phyloP scores from a whole-genome alignment of 2,888 invertebrate species.

The Eupithecia dodoneata region DNA sequence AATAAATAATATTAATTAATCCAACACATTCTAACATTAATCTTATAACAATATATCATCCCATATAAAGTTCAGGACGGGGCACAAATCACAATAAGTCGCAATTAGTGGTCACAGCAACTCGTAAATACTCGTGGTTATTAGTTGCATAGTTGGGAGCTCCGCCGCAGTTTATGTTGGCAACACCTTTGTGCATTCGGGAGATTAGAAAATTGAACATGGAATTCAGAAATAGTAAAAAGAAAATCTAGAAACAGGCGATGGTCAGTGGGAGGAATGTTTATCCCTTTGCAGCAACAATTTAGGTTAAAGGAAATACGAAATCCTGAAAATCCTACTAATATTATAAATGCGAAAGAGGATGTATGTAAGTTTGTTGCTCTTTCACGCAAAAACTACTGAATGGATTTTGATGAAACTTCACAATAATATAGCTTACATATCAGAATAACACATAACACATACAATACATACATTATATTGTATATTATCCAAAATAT shows the following conservation, averaged over 20 bases:
- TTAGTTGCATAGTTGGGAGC: conserved; percentile 77
- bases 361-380: too few relatives aligned
- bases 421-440: too few relatives aligned
- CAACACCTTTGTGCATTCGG: conserved; percentile 29
- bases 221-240: neutral
- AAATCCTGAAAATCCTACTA: neutral
- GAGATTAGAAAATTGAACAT: conserved; percentile 12
- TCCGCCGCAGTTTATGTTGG: conserved; percentile 47
- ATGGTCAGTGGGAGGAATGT: neutral
- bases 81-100: conserved; percentile 77
- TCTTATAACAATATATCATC: conserved; percentile 31
- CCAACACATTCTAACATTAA: conserved; percentile 21
- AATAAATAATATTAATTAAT: conserved; percentile 31
- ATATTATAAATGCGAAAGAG: too few relatives aligned
- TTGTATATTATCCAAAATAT: too few relatives aligned
- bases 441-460: too few relatives aligned
- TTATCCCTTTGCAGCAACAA: neutral
- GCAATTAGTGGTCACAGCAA: conserved; percentile 69
- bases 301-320: neutral
- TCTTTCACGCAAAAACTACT: too few relatives aligned
- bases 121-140: conserved; percentile 71
- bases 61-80: conserved; percentile 61
- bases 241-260: neutral
- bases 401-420: too few relatives aligned
- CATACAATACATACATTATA: too few relatives aligned